These are phyloP conservation scores for Halichoeres trimaculatus DNA, from an alignment of 2,113 vertebrate species.

Conservation along the genomic window DNA sequence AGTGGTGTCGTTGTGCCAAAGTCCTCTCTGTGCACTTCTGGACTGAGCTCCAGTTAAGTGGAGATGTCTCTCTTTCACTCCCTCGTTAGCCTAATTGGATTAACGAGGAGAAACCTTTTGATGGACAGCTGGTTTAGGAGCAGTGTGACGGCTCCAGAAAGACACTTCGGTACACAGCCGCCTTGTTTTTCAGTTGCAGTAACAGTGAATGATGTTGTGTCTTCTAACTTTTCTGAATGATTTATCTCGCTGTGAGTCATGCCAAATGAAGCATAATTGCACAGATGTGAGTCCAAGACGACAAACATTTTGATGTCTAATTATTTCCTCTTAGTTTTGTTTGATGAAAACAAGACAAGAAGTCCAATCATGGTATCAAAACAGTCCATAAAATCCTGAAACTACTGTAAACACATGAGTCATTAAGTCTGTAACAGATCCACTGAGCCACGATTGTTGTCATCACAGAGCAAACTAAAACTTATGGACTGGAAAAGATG, in stretches of 20 bases:
- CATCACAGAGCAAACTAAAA: neutral
- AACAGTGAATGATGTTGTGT: neutral
- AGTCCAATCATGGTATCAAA: neutral
- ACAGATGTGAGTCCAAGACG: neutral
- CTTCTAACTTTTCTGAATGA: neutral
- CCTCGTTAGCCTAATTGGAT: conserved; percentile 70
- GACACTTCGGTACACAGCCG: neutral
- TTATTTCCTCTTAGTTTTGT: neutral
- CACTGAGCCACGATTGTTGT: neutral
- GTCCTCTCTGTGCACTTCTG: conserved; percentile 34
- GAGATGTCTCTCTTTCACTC: conserved; percentile 46
- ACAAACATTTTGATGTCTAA: too few relatives aligned
- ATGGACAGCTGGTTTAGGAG: conserved; percentile 41
- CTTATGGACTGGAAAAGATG: neutral
- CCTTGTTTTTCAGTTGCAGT: neutral
- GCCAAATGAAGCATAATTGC: neutral
- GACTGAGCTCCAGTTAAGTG: conserved; percentile 48
- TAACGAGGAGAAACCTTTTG: conserved; percentile 48
- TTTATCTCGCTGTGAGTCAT: neutral
- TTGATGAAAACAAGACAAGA: neutral
- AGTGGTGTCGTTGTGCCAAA: conserved; percentile 32
- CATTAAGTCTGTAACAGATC: neutral
- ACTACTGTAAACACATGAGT: neutral
- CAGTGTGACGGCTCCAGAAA: neutral
- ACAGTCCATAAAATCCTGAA: neutral